Evolutionary conservation across 2,113 vertebrate genomes (phyloP).

Genomic region (Hirundichthys speculiger): DNA sequence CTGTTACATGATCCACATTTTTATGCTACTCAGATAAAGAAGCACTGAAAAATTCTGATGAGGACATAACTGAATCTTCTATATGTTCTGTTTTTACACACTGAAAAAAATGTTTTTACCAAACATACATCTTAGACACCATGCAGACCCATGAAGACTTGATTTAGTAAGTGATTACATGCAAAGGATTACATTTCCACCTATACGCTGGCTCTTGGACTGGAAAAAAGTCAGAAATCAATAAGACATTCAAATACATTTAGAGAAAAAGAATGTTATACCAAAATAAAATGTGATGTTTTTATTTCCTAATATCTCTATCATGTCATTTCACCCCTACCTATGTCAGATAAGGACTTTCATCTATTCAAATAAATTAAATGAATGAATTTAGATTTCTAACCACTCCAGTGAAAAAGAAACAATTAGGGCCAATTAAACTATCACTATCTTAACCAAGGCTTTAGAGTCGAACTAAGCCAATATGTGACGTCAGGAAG

Average conservation of each 20-base stretch:
- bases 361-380: no score
- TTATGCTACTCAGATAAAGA: constrained; percentile 32
- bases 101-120: constrained; percentile 18
- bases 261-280: no score
- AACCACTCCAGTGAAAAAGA: no score
- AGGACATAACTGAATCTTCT: constrained; percentile 17
- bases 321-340: no score
- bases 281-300: no score
- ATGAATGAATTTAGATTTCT: no score
- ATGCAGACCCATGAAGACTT: constrained; percentile 2
- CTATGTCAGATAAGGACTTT: no score
- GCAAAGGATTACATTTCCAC: constrained; percentile 24
- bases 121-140: not conserved
- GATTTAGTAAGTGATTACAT: constrained; percentile 24
- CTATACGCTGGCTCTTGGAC: constrained; percentile 14
- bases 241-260: constrained; percentile 6
- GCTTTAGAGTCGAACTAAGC: no score
- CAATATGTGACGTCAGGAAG: no score
- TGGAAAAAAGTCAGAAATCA: constrained; percentile 36
- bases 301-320: no score
- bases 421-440: no score
- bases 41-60: constrained; percentile 27
- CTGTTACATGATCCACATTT: constrained; percentile 19
- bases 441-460: no score
- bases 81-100: constrained; percentile 35